phyloP scores from a whole-genome alignment of 2,888 invertebrate genomes.

The Colletes collaris region DNA sequence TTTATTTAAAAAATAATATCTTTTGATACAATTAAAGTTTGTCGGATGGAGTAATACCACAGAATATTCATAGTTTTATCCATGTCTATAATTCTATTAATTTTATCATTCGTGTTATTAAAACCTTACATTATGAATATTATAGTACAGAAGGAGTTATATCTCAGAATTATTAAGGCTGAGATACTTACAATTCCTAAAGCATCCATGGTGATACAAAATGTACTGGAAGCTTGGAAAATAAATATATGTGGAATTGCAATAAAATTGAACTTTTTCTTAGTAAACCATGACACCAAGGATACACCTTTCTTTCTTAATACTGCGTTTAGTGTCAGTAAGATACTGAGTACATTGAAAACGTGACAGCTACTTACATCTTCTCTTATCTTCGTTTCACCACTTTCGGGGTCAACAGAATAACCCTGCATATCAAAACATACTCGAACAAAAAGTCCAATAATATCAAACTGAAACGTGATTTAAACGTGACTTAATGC shows the following conservation, averaged over 20 bases:
- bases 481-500: constrained; percentile 79
- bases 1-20: constrained; percentile 15
- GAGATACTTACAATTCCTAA: constrained; percentile 76
- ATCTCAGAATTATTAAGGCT: constrained; percentile 2
- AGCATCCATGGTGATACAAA: constrained; percentile 73
- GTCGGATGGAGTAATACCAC: not conserved
- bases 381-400: constrained; percentile 78
- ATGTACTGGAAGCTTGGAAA: constrained; percentile 29
- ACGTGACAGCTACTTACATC: constrained; percentile 78
- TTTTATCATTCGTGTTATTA: not conserved
- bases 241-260: constrained; percentile 27
- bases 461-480: constrained; percentile 77
- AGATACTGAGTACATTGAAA: constrained; percentile 72
- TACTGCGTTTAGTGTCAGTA: constrained; percentile 37
- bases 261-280: constrained; percentile 13
- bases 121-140: constrained; percentile 1
- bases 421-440: constrained; percentile 81
- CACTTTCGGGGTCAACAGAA: constrained; percentile 77
- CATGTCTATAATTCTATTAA: not conserved
- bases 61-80: constrained; percentile 4
- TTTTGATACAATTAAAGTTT: not conserved
- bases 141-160: not conserved
- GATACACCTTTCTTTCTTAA: constrained; percentile 36
- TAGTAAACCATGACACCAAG: constrained; percentile 10
- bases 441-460: constrained; percentile 64